Conservation (phyloP, 2,797 vertebrate genomes). For the Scolopax rusticola region DNA sequence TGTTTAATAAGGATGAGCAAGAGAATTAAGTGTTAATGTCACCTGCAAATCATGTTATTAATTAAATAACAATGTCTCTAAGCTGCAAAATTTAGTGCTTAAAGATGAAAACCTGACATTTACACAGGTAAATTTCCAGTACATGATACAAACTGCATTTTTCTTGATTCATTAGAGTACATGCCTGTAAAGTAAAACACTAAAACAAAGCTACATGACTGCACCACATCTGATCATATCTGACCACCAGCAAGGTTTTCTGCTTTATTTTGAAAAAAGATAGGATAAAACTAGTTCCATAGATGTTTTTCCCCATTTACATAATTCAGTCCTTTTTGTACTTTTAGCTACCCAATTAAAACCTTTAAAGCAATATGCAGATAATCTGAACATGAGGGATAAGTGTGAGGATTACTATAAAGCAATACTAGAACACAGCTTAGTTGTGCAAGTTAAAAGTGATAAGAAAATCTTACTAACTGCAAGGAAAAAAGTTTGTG, state of each 20-base stretch:
- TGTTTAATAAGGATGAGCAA: slow-evolving; percentile 57
- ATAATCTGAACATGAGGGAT: background rate
- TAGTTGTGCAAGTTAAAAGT: background rate
- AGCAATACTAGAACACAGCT: background rate
- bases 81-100: background rate
- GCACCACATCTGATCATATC: background rate
- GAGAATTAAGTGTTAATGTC: slow-evolving; percentile 69
- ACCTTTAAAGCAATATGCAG: background rate
- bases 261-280: background rate
- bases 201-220: background rate
- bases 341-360: background rate
- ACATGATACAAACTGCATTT: background rate
- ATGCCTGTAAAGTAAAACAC: background rate
- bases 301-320: background rate
- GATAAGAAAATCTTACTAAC: background rate
- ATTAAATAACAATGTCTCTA: slow-evolving; percentile 52
- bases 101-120: slow-evolving; percentile 50
- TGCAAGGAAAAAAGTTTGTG: background rate
- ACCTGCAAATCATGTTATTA: slow-evolving; percentile 11
- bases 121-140: slow-evolving; percentile 28
- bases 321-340: background rate
- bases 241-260: background rate
- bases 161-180: background rate
- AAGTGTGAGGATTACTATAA: background rate
- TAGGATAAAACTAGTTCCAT: background rate